Percentiles rank a stretch among this genome's conserved stretches.
These are phyloP conservation scores for Agapornis roseicollis DNA, from an alignment of 2,113 vertebrate genomes.

Conservation along the genomic window DNA sequence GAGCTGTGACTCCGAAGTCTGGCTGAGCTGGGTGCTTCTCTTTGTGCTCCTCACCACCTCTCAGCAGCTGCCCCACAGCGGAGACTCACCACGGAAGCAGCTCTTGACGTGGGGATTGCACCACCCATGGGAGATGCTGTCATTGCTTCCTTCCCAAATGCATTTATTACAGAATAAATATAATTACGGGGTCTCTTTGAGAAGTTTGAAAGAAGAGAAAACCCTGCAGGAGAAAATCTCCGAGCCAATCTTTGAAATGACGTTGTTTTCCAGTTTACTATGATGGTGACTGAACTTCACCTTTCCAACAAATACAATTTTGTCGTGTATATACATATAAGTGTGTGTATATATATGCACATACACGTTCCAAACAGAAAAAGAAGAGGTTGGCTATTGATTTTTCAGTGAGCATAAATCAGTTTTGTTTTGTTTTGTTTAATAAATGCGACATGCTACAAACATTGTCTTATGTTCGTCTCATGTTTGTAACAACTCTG, in stretches of 20 bases:
- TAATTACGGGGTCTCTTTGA: constrained; percentile 43
- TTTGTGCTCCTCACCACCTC: constrained; percentile 44
- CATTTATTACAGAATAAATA: constrained; percentile 64
- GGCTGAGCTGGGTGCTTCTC: constrained; percentile 58
- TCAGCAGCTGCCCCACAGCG: constrained; percentile 33
- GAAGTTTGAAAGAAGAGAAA: constrained; percentile 53
- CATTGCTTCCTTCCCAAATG: constrained; percentile 65
- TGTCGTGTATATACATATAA: constrained; percentile 65
- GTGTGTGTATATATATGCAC: constrained; percentile 58
- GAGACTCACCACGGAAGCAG: constrained; percentile 48
- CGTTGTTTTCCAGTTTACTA: constrained; percentile 72
- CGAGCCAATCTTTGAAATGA: constrained; percentile 42
- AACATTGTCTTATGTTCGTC: constrained; percentile 75
- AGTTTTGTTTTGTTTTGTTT: constrained; percentile 76
- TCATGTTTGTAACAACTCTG: constrained; percentile 73
- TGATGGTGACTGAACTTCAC: constrained; percentile 71
- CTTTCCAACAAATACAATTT: constrained; percentile 69
- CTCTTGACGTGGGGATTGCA: constrained; percentile 66
- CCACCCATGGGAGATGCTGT: constrained; percentile 65
- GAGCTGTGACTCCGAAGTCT: constrained; percentile 62
- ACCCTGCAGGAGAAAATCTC: constrained; percentile 58
- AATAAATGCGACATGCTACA: constrained; percentile 73
- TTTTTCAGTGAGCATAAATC: constrained; percentile 68
- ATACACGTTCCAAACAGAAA: constrained; percentile 63
- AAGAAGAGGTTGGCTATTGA: constrained; percentile 68